Evolutionary conservation across 2,797 vertebrate species (phyloP).

Genomic region (Gymnopithys bicolor): DNA sequence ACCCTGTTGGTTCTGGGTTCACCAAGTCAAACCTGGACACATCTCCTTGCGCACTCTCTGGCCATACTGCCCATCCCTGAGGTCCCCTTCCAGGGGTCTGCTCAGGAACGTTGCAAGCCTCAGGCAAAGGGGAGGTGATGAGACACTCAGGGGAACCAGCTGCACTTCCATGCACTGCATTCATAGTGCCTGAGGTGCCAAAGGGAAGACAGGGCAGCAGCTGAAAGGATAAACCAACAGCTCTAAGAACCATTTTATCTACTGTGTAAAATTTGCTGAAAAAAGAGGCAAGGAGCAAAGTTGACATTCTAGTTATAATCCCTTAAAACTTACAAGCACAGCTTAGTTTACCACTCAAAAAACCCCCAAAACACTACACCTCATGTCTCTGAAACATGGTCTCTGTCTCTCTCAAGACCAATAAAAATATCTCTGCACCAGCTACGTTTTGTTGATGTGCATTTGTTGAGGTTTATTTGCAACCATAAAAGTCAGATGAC

Average conservation of each 20-base stretch:
- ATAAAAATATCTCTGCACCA: background rate
- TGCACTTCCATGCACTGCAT: background rate
- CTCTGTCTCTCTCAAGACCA: background rate
- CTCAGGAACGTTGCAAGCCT: background rate
- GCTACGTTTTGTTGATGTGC: background rate
- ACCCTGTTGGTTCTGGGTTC: background rate
- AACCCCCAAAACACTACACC: accelerated
- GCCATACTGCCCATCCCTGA: background rate
- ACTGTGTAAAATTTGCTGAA: background rate
- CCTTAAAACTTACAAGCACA: background rate
- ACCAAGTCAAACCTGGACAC: background rate
- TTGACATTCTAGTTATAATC: background rate
- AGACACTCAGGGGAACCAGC: background rate
- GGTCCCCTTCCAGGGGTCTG: background rate
- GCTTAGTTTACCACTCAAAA: background rate
- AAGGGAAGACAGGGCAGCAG: background rate
- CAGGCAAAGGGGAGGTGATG: background rate
- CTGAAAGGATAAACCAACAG: background rate
- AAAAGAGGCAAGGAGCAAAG: background rate
- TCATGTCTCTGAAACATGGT: background rate
- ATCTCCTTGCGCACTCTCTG: background rate
- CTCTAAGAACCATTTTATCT: background rate
- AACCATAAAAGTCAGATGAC: background rate
- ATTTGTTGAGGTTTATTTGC: background rate
- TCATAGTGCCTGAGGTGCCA: background rate